phyloP scores from a whole-genome alignment of 1,140 invertebrate species.

The Paracyclopina nana region DNA sequence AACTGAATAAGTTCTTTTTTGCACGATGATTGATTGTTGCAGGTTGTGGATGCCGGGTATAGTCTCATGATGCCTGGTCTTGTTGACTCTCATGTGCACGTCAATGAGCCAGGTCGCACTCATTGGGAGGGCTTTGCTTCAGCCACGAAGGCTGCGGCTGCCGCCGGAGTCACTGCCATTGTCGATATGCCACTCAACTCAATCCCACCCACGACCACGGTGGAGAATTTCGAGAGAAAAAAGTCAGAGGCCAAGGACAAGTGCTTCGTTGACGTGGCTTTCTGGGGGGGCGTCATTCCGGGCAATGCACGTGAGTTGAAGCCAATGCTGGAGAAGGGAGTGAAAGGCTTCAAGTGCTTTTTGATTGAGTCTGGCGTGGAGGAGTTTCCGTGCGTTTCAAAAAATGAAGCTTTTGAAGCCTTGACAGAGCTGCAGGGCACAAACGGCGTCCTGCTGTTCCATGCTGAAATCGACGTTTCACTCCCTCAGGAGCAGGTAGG shows the following conservation, averaged over 20 bases:
- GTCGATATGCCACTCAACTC: conserved; percentile 51
- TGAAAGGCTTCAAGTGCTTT: no score
- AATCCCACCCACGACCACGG: conserved; percentile 42
- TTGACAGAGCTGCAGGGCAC: no score
- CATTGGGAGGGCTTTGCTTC: conserved; percentile 47
- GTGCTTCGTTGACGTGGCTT: conserved; percentile 45
- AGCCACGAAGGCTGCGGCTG: conserved; percentile 45
- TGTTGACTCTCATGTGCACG: conserved; percentile 69
- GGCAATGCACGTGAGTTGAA: conserved; percentile 38
- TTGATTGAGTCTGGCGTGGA: no score
- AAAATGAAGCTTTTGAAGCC: no score
- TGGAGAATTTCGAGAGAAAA: conserved; percentile 39
- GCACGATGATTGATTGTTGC: no score
- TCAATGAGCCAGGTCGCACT: conserved; percentile 59
- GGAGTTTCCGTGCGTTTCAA: no score
- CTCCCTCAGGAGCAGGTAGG: no score
- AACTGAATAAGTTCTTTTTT: no score
- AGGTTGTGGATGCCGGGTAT: conserved; percentile 37
- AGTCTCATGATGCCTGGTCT: conserved; percentile 49
- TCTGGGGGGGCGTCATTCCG: conserved; percentile 49
- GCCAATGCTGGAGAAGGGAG: conserved; percentile 38
- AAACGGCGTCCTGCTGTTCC: no score
- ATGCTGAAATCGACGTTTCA: no score
- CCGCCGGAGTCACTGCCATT: conserved; percentile 48
- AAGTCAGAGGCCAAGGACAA: conserved; percentile 34